Percentiles rank a stretch among this genome's conserved stretches.
Conservation (phyloP, 1,140 invertebrate species). For the Streblospio benedicti region DNA sequence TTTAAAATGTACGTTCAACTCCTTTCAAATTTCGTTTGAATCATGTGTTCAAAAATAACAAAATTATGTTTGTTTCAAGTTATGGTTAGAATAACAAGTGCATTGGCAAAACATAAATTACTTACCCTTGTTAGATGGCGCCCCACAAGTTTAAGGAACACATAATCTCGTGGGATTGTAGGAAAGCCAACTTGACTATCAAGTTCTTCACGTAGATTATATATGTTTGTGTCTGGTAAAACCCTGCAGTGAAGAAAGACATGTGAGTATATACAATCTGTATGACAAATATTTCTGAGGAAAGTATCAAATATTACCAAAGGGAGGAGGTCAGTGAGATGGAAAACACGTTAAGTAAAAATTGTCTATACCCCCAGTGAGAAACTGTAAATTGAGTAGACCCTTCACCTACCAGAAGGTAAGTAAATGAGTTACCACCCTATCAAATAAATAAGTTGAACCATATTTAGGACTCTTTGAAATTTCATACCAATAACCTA, state of each 20-base stretch:
- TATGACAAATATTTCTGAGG: no score
- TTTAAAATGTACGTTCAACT: background rate
- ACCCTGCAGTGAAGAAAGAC: constrained; percentile 34
- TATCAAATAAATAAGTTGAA: no score
- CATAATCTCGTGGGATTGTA: constrained; percentile 38
- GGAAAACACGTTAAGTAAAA: no score
- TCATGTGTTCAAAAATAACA: background rate
- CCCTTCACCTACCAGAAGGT: no score
- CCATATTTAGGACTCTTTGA: no score
- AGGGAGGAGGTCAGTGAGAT: no score
- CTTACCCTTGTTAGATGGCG: constrained; percentile 45
- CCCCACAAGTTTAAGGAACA: constrained; percentile 46
- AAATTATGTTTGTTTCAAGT: background rate
- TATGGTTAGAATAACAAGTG: background rate
- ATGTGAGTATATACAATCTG: no score
- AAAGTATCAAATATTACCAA: no score
- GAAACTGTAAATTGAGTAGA: no score
- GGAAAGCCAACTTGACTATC: constrained; percentile 36
- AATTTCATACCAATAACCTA: no score
- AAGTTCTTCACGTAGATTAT: constrained; percentile 41
- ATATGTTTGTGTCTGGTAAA: constrained; percentile 32
- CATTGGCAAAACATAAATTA: background rate
- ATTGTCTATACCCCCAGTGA: no score
- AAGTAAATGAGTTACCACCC: no score
- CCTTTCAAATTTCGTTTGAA: background rate